These are phyloP conservation scores for Heloderma charlesbogerti DNA, from an alignment of 2,113 vertebrate genomes.

Conservation along the genomic window DNA sequence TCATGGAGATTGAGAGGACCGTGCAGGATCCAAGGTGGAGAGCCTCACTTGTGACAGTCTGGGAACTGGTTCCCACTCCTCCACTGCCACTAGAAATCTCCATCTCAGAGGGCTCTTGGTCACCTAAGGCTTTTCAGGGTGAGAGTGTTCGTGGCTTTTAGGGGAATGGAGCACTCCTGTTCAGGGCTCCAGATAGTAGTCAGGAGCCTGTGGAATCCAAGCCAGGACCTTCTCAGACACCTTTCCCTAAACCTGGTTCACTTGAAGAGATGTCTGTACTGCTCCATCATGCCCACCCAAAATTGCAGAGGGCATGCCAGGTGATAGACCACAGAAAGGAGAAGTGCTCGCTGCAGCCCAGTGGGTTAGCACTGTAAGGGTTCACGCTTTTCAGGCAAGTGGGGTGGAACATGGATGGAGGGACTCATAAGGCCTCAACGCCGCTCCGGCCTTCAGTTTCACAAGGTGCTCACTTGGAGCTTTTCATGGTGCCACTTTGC, in stretches of 20 bases:
- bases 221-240: background rate
- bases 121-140: too few species aligned
- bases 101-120: too few species aligned
- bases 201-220: background rate
- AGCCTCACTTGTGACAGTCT: too few species aligned
- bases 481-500: background rate
- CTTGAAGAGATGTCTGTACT: background rate
- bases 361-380: background rate
- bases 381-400: background rate
- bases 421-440: background rate
- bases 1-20: too few species aligned
- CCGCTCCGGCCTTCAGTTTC: background rate
- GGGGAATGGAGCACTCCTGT: too few species aligned
- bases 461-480: background rate
- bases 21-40: too few species aligned
- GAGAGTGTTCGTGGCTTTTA: too few species aligned
- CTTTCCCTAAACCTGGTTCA: background rate
- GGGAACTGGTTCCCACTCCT: too few species aligned
- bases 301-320: background rate
- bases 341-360: background rate
- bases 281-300: background rate
- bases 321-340: background rate
- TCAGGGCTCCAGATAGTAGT: background rate
- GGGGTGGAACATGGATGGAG: background rate
- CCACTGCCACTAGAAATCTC: too few species aligned